Base-by-base conservation (phyloP, 2,113 vertebrate species). In the Odobenus rosmarus region DNA sequence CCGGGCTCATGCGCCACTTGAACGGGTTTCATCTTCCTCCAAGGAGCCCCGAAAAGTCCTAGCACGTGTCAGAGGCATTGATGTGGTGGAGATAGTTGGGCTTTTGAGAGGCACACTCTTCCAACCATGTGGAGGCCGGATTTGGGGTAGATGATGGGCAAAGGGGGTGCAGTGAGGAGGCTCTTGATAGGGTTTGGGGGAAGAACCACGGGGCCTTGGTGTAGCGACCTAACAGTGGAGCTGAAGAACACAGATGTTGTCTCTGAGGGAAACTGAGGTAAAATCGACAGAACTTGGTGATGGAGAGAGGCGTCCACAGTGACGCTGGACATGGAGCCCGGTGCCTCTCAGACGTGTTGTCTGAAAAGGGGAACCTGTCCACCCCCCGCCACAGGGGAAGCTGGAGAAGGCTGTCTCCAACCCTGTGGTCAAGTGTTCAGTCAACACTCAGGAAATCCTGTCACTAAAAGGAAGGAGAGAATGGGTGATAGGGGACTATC, bases 171-270 rank as follows among this genome's bases (percentile, higher is more conserved):
- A 19, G n/a, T 1, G 89, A 42, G 49, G 77, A n/a, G 62, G 51
- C 90, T n/a, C 28, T 19, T 15, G 89, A 39, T 8, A 6, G 10
- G 19, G 62, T 31, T 7, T 10, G n/a, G 51, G 62, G 89, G 62
- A 69, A 59, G 53, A 14, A 1, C 7, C 39, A 42, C 11, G 1
- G 26, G n/a, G 62, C n/a, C 49, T 33, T 42, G 49, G 76, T 21
- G 3, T 3, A 9, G 74, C 18, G 14, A 3, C 2, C 0, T 4
- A 3, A 42, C 5, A 13, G n/a, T 49, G 31, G 46, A 51, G 31
- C 8, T 61, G 53, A 33, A 19, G 80, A 28, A n/a, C n/a, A 28
- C 15, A 18, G 39, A 46, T 24, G 19, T 24, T 31, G 23, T 14
- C 64, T n/a, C 33, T 33, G 51, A n/a, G 51, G 49, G 64, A 59